Evolutionary conservation across 2,888 invertebrate genomes (phyloP).

Genomic region (Drosophila barbarae): DNA sequence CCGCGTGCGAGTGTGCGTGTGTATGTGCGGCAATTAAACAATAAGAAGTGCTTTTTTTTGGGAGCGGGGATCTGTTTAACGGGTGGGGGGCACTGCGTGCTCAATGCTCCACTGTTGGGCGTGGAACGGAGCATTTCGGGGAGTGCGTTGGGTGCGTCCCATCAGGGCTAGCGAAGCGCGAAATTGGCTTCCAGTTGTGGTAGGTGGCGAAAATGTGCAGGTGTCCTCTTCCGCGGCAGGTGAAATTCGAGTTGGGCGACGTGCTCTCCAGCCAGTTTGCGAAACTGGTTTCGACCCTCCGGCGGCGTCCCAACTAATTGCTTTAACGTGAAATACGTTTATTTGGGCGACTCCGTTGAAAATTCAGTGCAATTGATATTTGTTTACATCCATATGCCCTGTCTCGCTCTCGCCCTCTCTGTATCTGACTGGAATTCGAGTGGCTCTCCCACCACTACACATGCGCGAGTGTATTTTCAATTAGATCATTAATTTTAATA

Average conservation of each 20-base stretch:
- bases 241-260: slow-evolving; percentile 14
- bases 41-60: slow-evolving; percentile 41
- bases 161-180: slow-evolving; percentile 61
- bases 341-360: neutral
- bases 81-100: slow-evolving; percentile 28
- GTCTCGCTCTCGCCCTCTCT: slow-evolving; percentile 12
- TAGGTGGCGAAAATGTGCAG: slow-evolving; percentile 28
- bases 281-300: slow-evolving; percentile 26
- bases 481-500: slow-evolving; percentile 69
- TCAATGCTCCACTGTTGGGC: slow-evolving; percentile 52
- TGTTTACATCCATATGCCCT: slow-evolving; percentile 26
- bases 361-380: slow-evolving; percentile 19
- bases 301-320: slow-evolving; percentile 4
- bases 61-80: slow-evolving; percentile 13
- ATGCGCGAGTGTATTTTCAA: slow-evolving; percentile 51
- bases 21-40: slow-evolving; percentile 53
- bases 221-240: slow-evolving; percentile 38
- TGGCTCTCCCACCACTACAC: slow-evolving; percentile 27
- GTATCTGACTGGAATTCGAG: slow-evolving; percentile 33
- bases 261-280: slow-evolving; percentile 3
- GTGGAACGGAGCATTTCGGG: slow-evolving; percentile 46
- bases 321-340: neutral
- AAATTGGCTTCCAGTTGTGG: slow-evolving; percentile 52
- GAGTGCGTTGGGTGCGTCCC: slow-evolving; percentile 33
- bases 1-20: slow-evolving; percentile 24